Evolutionary conservation across 2,888 invertebrate species (phyloP).

Genomic region (Ormia ochracea): DNA sequence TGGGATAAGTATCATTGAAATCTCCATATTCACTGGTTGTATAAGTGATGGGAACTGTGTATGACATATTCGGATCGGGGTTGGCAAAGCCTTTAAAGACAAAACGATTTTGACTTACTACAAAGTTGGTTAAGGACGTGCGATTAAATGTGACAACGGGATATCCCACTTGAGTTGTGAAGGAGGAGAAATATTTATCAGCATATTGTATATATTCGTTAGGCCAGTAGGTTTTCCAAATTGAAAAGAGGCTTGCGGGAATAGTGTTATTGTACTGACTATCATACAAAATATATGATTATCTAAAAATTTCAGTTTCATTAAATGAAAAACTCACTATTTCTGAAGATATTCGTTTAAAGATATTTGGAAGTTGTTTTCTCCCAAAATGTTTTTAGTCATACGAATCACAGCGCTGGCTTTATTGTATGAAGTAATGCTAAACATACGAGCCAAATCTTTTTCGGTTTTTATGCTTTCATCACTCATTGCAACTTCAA

Average conservation of each 20-base stretch:
- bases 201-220: conserved; percentile 69
- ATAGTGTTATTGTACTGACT: conserved; percentile 72
- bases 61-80: conserved; percentile 63
- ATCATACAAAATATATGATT: neutral
- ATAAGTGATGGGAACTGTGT: conserved; percentile 73
- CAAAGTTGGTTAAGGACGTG: conserved; percentile 57
- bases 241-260: conserved; percentile 78
- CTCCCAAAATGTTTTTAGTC: conserved; percentile 82
- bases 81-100: conserved; percentile 68
- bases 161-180: conserved; percentile 83
- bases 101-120: conserved; percentile 72
- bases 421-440: conserved; percentile 83
- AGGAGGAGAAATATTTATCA: conserved; percentile 77
- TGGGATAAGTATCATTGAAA: conserved; percentile 67
- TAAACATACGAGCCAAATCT: conserved; percentile 81
- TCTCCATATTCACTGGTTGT: conserved; percentile 67
- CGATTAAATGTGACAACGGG: conserved; percentile 80
- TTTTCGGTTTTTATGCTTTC: conserved; percentile 79
- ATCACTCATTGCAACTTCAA: conserved; percentile 80
- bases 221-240: conserved; percentile 75
- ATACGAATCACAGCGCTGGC: conserved; percentile 83
- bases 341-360: conserved; percentile 79
- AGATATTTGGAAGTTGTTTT: conserved; percentile 78
- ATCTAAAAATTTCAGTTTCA: neutral
- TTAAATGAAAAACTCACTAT: conserved; percentile 66